phyloP scores from a whole-genome alignment of 1,140 invertebrate species.

The Saccostrea echinata region DNA sequence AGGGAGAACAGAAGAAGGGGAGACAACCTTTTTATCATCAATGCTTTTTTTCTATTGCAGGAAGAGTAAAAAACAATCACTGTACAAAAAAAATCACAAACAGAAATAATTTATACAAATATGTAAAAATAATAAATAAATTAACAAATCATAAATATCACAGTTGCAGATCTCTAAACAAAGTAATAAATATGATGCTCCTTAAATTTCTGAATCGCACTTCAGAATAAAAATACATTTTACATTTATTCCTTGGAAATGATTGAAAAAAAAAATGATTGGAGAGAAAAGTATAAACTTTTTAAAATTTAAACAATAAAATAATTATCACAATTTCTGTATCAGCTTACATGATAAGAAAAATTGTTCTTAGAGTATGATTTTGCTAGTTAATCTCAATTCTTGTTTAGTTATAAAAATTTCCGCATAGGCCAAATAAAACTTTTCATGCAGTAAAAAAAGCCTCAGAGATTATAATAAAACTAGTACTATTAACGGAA shows the following conservation, averaged over 20 bases:
- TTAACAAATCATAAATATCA: constrained; percentile 15
- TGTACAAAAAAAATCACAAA: neutral
- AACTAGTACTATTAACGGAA: neutral
- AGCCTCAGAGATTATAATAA: neutral
- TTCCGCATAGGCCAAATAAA: too few species aligned
- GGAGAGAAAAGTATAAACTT: neutral
- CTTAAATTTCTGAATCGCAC: neutral
- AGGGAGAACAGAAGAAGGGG: neutral
- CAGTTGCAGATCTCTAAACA: neutral
- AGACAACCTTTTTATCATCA: neutral
- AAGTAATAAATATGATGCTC: neutral
- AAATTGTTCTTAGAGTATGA: too few species aligned
- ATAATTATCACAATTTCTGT: neutral
- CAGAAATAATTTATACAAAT: neutral
- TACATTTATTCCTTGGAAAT: neutral
- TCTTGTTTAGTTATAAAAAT: too few species aligned
- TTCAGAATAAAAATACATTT: neutral
- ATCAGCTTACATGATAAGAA: neutral
- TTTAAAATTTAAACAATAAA: neutral
- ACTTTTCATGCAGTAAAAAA: too few species aligned
- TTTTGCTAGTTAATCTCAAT: too few species aligned
- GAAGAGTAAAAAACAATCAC: neutral
- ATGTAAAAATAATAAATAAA: constrained; percentile 8
- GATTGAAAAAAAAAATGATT: neutral
- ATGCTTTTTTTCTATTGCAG: neutral